Percentiles rank a stretch among this genome's conserved stretches.
Conservation (phyloP, 2,113 vertebrate species). For the Columbina picui region DNA sequence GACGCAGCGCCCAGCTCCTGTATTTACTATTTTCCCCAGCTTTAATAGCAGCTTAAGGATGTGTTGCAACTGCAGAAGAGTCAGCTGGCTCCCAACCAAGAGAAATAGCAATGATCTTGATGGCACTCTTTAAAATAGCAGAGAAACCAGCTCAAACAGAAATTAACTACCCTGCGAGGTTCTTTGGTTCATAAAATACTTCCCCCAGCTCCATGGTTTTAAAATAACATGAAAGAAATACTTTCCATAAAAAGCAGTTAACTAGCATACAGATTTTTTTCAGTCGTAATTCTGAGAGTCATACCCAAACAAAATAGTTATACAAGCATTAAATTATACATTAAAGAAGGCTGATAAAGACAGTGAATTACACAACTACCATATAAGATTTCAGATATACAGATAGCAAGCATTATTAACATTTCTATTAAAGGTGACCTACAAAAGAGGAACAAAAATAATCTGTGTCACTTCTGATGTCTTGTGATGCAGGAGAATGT, state of each 20-base stretch:
- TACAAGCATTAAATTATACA: conserved; percentile 62
- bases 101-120: conserved; percentile 51
- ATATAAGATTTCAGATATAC: conserved; percentile 24
- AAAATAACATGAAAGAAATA: conserved; percentile 69
- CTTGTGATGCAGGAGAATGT: background rate
- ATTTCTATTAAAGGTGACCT: conserved; percentile 56
- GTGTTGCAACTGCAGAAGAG: conserved; percentile 24
- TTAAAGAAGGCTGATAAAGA: conserved; percentile 55
- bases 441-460: conserved; percentile 44
- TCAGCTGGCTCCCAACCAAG: conserved; percentile 36
- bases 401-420: conserved; percentile 52
- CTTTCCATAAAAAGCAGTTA: conserved; percentile 56
- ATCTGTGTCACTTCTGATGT: conserved; percentile 3
- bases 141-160: conserved; percentile 58
- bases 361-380: conserved; percentile 33
- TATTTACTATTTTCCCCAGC: background rate
- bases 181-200: conserved; percentile 55
- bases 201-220: conserved; percentile 44
- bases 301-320: conserved; percentile 59
- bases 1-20: background rate
- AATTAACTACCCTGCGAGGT: conserved; percentile 43
- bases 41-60: background rate
- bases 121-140: conserved; percentile 59
- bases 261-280: conserved; percentile 16
- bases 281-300: conserved; percentile 35